These are phyloP conservation scores for Thymallus thymallus DNA, from an alignment of 2,113 vertebrate species.

Conservation along the genomic window DNA sequence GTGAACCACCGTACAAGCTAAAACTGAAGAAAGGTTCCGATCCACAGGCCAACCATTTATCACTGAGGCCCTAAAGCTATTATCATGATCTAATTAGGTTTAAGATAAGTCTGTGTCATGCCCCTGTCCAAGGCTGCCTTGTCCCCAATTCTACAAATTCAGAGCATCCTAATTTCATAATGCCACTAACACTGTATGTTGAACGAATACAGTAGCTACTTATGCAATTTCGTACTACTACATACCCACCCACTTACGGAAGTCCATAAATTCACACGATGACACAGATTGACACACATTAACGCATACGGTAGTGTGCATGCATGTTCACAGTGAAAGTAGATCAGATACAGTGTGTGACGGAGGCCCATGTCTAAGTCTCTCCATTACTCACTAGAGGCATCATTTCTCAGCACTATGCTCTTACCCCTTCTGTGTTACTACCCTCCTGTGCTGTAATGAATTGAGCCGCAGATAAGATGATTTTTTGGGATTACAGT, in stretches of 20 bases:
- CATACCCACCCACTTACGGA: neutral
- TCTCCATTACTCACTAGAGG: neutral
- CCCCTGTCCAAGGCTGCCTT: slow-evolving; percentile 75
- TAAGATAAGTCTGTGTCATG: slow-evolving; percentile 79
- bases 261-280: too few species aligned
- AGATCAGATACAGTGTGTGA: neutral
- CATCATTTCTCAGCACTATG: neutral
- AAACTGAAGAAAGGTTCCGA: slow-evolving; percentile 70
- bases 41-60: slow-evolving; percentile 76
- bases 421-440: neutral
- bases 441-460: slow-evolving; percentile 11
- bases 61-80: slow-evolving; percentile 80
- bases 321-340: neutral
- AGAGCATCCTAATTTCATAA: slow-evolving; percentile 70
- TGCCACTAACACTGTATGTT: slow-evolving; percentile 58
- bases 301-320: neutral
- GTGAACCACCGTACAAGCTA: too few species aligned
- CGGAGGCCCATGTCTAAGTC: neutral
- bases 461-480: slow-evolving; percentile 41
- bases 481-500: slow-evolving; percentile 28
- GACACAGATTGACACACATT: neutral
- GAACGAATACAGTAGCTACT: neutral
- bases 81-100: slow-evolving; percentile 82
- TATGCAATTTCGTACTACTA: neutral
- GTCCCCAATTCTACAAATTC: slow-evolving; percentile 75